Evolutionary conservation across 37 sponge, comb jelly and placozoan genomes (phyloP), one percentile per base, ranked within the genome.

Genomic region (Halisarca cf. caerulea): DNA sequence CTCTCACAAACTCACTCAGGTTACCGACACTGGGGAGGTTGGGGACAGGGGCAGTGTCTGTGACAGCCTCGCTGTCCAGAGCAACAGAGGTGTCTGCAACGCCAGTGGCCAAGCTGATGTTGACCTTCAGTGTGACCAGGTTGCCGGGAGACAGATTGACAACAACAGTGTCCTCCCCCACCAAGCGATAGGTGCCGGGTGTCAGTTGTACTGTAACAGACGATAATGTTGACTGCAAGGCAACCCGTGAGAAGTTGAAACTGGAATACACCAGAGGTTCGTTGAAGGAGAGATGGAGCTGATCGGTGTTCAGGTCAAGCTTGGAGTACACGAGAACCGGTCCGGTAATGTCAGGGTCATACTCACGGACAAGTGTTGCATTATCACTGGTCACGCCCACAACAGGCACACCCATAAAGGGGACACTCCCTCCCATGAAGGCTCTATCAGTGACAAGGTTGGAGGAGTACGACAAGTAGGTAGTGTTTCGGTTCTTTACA

Each of bases 201-300:
- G 34, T 32, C 4, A 82, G 61, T 14, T 45, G 32, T 39, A 85
- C 41, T 8, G 59, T 6, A 15, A 74, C 58, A 18, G 54, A 35
- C 3, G 59, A 33, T 34, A 59, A 21, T 15, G 85, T 41, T 39
- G 87, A 86, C 71, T 84, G 88, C 21, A 94, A 59, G 0, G 81
- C 6, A 33, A 94, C 59, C 18, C n/a, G 61, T 24, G 59, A 55
- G 55, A 87, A 92, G 44, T 87, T 83, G 24, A 96, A 28, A 2
- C 83, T 80, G 54, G 80, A 68, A 28, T 88, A 71, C 18, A 91
- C 44, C 24, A 96, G 86, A 42, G 97, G 97, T 57, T 96, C 97
- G 94, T 90, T 72, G 70, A 96, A 94, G 17, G 84, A 88, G 21
- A 96, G 86, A 39, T 79, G 73, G 3, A 96, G 82, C 17, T 43